Evolutionary conservation across 1,140 invertebrate genomes (phyloP).

Genomic region (Melanaphis sacchari): DNA sequence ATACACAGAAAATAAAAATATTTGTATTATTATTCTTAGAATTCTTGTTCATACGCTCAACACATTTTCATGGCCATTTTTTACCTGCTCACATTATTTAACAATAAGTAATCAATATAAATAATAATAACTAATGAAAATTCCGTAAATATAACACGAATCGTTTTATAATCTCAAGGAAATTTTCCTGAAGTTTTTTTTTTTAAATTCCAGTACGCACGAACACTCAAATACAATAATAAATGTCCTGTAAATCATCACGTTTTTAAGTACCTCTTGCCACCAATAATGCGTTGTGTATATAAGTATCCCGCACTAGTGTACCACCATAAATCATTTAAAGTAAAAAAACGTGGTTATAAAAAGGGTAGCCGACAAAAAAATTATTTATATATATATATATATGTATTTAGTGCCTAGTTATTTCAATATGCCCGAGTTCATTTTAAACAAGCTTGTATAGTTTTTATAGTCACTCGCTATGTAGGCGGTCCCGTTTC

Average conservation of each 20-base stretch:
- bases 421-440: slow-evolving; percentile 52
- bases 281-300: slow-evolving; percentile 33
- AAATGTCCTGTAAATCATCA: slow-evolving; percentile 53
- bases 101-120: slow-evolving; percentile 11
- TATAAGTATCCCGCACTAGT: slow-evolving; percentile 35
- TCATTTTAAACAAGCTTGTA: slow-evolving; percentile 22
- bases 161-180: slow-evolving; percentile 2
- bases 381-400: slow-evolving; percentile 32
- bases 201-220: slow-evolving; percentile 16
- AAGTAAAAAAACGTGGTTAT: slow-evolving; percentile 32
- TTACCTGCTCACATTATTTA: background rate
- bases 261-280: slow-evolving; percentile 49
- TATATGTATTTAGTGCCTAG: slow-evolving; percentile 43
- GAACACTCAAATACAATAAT: slow-evolving; percentile 2
- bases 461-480: slow-evolving; percentile 30
- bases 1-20: background rate
- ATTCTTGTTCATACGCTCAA: background rate
- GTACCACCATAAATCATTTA: slow-evolving; percentile 39
- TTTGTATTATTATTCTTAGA: background rate
- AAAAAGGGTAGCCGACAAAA: slow-evolving; percentile 54
- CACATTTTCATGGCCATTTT: background rate
- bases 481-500: slow-evolving; percentile 38
- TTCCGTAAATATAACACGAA: background rate
- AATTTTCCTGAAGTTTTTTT: background rate
- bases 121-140: slow-evolving; percentile 10